Conservation (phyloP, 64 coral and sea anemone genomes). For the Montipora efflorescens region DNA sequence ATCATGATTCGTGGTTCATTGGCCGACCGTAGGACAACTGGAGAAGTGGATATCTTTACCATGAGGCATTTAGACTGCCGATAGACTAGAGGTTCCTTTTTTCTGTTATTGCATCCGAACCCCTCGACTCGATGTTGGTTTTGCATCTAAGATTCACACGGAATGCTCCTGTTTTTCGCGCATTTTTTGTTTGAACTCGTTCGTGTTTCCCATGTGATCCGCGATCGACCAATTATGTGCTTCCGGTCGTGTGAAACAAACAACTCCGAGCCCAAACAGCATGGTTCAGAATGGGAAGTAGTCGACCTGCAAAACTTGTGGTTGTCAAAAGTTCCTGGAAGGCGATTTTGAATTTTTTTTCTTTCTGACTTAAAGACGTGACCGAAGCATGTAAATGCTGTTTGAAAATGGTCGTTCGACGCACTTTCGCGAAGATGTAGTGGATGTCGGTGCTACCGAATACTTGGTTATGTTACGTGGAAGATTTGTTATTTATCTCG, state of each 20-base stretch:
- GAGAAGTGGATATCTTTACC: background rate
- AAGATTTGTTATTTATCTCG: conserved; percentile 19
- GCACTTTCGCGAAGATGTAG: conserved; percentile 8
- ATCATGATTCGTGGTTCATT: no score
- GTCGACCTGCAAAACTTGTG: background rate
- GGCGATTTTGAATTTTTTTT: background rate
- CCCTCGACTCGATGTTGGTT: conserved; percentile 3
- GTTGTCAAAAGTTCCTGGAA: background rate
- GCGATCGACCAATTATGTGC: conserved; percentile 24
- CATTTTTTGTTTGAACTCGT: conserved; percentile 46
- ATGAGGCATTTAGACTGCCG: background rate
- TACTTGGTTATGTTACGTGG: conserved; percentile 26
- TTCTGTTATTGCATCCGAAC: conserved; percentile 22
- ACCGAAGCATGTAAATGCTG: background rate
- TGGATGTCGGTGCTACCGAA: background rate
- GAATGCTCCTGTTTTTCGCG: conserved; percentile 11
- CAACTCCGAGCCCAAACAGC: conserved; percentile 33
- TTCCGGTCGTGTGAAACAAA: conserved; percentile 19
- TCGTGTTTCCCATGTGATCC: conserved; percentile 20
- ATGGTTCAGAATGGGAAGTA: conserved; percentile 31
- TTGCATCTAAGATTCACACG: background rate
- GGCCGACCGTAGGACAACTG: background rate
- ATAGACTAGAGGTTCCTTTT: background rate
- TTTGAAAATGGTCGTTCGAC: background rate
- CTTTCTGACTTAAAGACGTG: background rate